Conservation (phyloP, 2,113 vertebrate species). For the Cheirogaleus medius region DNA sequence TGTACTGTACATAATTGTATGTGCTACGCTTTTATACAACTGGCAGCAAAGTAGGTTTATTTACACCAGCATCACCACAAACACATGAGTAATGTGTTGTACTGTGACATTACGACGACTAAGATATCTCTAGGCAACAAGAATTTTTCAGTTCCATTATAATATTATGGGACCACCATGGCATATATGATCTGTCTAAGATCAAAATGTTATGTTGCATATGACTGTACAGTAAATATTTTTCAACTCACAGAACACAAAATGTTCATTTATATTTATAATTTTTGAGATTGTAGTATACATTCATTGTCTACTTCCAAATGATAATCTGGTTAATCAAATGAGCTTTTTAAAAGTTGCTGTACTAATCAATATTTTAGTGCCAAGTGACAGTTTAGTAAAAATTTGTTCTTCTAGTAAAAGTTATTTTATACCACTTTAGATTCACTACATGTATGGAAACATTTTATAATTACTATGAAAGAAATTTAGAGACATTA, state of each 20-base stretch:
- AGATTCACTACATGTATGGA: not conserved
- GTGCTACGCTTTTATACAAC: not conserved
- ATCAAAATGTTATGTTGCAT: not conserved
- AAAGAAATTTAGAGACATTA: not conserved
- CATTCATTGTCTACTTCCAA: not conserved
- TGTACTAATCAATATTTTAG: not conserved
- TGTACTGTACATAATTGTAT: not conserved
- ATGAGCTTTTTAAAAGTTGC: constrained; percentile 36
- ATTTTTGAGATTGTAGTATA: not conserved
- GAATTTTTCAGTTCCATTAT: not conserved
- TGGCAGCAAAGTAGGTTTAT: not conserved
- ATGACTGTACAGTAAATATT: constrained; percentile 10
- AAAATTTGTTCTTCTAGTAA: constrained; percentile 31
- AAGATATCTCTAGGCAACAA: not conserved
- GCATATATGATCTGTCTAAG: not conserved
- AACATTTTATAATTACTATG: not conserved
- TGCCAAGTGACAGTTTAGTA: not conserved
- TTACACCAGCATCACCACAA: not conserved
- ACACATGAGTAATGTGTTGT: not conserved
- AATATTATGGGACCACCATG: not conserved
- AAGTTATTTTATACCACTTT: not conserved
- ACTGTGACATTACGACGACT: not conserved
- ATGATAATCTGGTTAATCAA: constrained; percentile 12
- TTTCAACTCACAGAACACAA: not conserved
- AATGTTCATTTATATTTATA: constrained; percentile 4